These are phyloP conservation scores for Ranitomeya imitator DNA, from an alignment of 2,113 vertebrate genomes.

Conservation along the genomic window DNA sequence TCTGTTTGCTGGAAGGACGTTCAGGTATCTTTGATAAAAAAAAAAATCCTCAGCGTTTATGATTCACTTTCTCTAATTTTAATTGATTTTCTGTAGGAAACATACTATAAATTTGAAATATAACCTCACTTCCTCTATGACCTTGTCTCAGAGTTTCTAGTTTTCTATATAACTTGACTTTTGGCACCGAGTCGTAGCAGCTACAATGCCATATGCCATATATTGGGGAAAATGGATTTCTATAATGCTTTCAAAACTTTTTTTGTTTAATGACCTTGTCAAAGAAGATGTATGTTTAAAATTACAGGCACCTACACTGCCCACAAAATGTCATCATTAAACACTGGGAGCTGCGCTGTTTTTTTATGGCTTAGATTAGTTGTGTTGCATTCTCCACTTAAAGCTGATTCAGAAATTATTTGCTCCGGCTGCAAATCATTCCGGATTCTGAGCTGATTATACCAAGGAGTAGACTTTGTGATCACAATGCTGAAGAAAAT, in stretches of 20 bases:
- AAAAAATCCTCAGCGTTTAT: slow-evolving; percentile 35
- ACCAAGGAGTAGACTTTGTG: neutral
- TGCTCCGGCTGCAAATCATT: neutral
- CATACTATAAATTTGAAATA: slow-evolving; percentile 54
- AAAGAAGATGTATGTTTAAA: slow-evolving; percentile 52
- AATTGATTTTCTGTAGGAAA: slow-evolving; percentile 57
- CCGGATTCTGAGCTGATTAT: neutral
- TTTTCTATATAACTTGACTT: slow-evolving; percentile 56
- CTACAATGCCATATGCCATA: slow-evolving; percentile 53
- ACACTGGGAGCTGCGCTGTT: slow-evolving; percentile 10
- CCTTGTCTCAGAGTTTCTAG: slow-evolving; percentile 47
- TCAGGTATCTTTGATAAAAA: slow-evolving; percentile 41
- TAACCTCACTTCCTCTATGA: slow-evolving; percentile 38
- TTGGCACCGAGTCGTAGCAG: slow-evolving; percentile 35
- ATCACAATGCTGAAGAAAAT: neutral
- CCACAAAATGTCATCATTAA: slow-evolving; percentile 48
- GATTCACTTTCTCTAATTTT: slow-evolving; percentile 55
- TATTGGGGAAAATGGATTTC: slow-evolving; percentile 57
- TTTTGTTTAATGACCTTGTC: slow-evolving; percentile 50
- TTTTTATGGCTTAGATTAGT: slow-evolving; percentile 42
- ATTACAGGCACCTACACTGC: slow-evolving; percentile 47
- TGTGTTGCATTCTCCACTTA: slow-evolving; percentile 39
- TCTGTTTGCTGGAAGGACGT: slow-evolving; percentile 21
- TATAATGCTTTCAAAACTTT: slow-evolving; percentile 54
- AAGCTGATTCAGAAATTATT: slow-evolving; percentile 30